Evolutionary conservation across 2,113 vertebrate species (phyloP).

Genomic region (Etia nguti): DNA sequence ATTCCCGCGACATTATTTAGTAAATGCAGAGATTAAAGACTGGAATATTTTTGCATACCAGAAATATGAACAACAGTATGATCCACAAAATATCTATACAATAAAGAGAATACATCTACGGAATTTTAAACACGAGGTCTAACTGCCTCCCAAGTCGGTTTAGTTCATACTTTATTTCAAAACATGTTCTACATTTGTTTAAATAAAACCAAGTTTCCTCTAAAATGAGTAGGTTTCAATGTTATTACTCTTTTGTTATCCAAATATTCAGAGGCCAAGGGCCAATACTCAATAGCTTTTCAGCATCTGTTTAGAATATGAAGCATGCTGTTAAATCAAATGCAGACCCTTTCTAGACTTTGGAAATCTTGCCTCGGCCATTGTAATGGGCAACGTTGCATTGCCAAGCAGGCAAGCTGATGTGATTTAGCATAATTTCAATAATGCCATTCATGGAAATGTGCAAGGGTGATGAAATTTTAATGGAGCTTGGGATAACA

Average conservation of each 20-base stretch:
- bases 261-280: slow-evolving; percentile 25
- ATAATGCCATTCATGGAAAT: slow-evolving; percentile 79
- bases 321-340: slow-evolving; percentile 48
- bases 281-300: slow-evolving; percentile 10
- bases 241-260: not conserved
- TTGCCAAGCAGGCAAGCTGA: slow-evolving; percentile 68
- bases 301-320: slow-evolving; percentile 51
- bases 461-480: slow-evolving; percentile 71
- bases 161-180: not conserved
- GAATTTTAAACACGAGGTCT: not conserved
- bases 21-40: not conserved
- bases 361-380: slow-evolving; percentile 62
- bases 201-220: slow-evolving; percentile 14
- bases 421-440: slow-evolving; percentile 78
- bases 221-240: slow-evolving; percentile 1
- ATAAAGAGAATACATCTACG: not conserved
- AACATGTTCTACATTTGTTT: not conserved
- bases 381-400: slow-evolving; percentile 65
- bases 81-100: not conserved
- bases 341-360: slow-evolving; percentile 48
- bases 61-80: not conserved
- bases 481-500: slow-evolving; percentile 70
- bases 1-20: not conserved
- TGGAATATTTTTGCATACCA: not conserved
- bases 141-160: not conserved